Percentiles rank a stretch among this genome's conserved stretches.
Conservation (phyloP, 2,113 vertebrate genomes). For the Addax nasomaculatus region DNA sequence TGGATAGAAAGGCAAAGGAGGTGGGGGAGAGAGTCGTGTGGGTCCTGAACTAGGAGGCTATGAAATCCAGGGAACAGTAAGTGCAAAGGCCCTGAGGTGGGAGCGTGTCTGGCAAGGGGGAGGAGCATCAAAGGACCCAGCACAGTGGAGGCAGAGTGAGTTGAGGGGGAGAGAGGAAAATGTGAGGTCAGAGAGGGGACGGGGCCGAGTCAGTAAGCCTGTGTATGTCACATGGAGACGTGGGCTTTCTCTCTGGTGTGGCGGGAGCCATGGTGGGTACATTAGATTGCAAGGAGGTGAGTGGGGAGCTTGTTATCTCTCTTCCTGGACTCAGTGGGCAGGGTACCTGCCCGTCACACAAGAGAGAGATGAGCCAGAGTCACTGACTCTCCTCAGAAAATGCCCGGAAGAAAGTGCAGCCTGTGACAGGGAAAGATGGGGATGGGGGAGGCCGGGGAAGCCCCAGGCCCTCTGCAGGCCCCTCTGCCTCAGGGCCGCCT, state of each 20-base stretch:
- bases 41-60: not conserved
- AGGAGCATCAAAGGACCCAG: not conserved
- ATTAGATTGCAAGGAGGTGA: not conserved
- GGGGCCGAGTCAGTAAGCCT: not conserved
- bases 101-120: rapidly evolving
- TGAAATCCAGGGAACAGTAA: not conserved
- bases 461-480: not conserved
- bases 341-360: not conserved
- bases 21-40: not conserved
- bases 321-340: not conserved
- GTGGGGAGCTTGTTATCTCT: not conserved
- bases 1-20: not conserved
- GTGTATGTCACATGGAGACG: not conserved
- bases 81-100: not conserved
- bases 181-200: not conserved
- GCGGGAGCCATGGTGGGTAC: rapidly evolving
- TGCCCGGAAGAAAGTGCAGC: not conserved
- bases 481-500: not conserved
- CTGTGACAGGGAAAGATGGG: not conserved
- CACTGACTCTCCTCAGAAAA: not conserved
- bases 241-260: not conserved
- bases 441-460: rapidly evolving
- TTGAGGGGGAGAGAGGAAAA: not conserved
- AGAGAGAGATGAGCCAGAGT: not conserved
- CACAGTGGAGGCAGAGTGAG: not conserved